Evolutionary conservation across 1,140 invertebrate genomes (phyloP).

Genomic region (Drosophila tsacasi): DNA sequence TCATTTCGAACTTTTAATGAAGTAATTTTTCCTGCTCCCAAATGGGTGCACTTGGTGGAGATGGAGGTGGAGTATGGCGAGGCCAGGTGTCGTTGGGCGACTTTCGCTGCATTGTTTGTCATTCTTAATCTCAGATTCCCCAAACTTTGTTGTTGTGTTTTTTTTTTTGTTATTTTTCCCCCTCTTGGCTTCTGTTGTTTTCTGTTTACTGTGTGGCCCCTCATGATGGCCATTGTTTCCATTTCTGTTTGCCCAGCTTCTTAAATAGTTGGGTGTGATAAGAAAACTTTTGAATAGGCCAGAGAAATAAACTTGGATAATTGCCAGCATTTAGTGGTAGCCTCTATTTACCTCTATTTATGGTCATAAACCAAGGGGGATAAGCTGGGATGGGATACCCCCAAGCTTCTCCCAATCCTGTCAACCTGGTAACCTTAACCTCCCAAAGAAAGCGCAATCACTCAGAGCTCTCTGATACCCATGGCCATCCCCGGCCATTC

Average conservation of each 20-base stretch:
- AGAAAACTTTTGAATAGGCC: conserved; percentile 33
- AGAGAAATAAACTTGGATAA: conserved; percentile 11
- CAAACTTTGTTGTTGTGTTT: background rate
- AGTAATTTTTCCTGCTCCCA: conserved; percentile 64
- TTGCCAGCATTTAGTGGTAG: conserved; percentile 17
- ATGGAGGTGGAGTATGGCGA: conserved; percentile 6
- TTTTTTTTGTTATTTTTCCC: conserved; percentile 1
- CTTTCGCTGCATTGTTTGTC: conserved; percentile 70
- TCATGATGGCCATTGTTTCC: conserved; percentile 1
- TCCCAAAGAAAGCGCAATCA: conserved; percentile 11
- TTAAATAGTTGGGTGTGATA: conserved; percentile 58
- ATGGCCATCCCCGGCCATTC: background rate
- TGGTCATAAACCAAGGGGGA: background rate
- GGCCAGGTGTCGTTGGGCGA: conserved; percentile 52
- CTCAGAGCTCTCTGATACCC: background rate
- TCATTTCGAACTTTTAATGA: conserved; percentile 75
- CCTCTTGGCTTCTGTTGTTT: background rate
- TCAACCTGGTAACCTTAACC: conserved; percentile 20
- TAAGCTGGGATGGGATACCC: background rate
- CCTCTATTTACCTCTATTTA: background rate
- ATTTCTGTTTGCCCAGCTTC: conserved; percentile 36
- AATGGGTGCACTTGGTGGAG: conserved; percentile 5
- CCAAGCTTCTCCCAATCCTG: background rate
- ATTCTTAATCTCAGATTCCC: conserved; percentile 58
- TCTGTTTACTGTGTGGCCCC: background rate